These are phyloP conservation scores for Xenopus petersii DNA, from an alignment of 2,797 vertebrate species.

Conservation along the genomic window DNA sequence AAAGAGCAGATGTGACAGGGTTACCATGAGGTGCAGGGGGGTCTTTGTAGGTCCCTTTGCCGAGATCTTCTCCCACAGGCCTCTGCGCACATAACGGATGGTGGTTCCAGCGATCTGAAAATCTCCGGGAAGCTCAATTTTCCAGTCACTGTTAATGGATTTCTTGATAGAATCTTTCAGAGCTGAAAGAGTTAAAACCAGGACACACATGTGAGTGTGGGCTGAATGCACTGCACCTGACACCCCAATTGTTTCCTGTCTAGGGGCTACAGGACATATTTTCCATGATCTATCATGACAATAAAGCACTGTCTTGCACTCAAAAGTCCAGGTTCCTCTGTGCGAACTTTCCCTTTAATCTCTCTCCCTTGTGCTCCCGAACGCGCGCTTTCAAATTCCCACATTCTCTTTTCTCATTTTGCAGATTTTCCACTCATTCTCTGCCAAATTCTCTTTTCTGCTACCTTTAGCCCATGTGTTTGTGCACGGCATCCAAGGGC, in stretches of 20 bases:
- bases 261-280: constrained; percentile 22
- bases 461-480: constrained; percentile 41
- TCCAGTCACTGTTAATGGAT: constrained; percentile 98
- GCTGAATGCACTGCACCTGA: neutral
- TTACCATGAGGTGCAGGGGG: constrained; percentile 94
- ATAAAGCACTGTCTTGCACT: constrained; percentile 7
- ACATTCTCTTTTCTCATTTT: constrained; percentile 10
- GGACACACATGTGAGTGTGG: neutral
- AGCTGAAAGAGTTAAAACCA: constrained; percentile 66
- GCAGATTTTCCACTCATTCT: constrained; percentile 16
- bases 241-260: constrained; percentile 25
- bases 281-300: constrained; percentile 25
- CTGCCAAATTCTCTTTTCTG: constrained; percentile 26
- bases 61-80: constrained; percentile 97
- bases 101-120: constrained; percentile 94
- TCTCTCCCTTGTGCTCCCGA: constrained; percentile 21
- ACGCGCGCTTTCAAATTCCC: constrained; percentile 22
- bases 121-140: constrained; percentile 95
- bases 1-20: constrained; percentile 6
- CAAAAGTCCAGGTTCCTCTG: neutral
- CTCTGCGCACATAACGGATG: constrained; percentile 89
- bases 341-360: constrained; percentile 26
- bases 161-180: constrained; percentile 88
- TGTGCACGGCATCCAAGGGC: constrained; percentile 31
- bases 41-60: constrained; percentile 92